A percentile compares a stretch with the other conserved stretches of the same genome.
phyloP scores from a whole-genome alignment of 1,140 invertebrate genomes.

The Eupristina koningsbergeri region DNA sequence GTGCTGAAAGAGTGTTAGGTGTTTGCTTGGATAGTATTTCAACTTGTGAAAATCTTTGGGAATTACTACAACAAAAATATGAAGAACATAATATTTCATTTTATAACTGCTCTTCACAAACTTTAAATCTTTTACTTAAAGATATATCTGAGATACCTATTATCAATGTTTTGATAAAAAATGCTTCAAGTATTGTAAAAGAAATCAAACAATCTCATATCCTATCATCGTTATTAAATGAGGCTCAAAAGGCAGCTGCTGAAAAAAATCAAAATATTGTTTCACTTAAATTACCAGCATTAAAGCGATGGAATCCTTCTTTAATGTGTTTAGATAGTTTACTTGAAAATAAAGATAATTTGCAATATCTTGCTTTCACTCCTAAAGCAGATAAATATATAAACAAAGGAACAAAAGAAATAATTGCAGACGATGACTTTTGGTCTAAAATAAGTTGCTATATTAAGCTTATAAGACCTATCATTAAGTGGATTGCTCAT shows the following conservation, averaged over 20 bases:
- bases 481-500: slow-evolving; percentile 49
- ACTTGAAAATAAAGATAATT: slow-evolving; percentile 54
- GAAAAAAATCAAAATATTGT: slow-evolving; percentile 39
- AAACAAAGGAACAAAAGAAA: slow-evolving; percentile 39
- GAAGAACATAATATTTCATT: slow-evolving; percentile 52
- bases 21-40: slow-evolving; percentile 58
- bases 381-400: slow-evolving; percentile 45
- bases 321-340: slow-evolving; percentile 55
- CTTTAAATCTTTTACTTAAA: slow-evolving; percentile 52
- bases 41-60: slow-evolving; percentile 56
- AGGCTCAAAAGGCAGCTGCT: slow-evolving; percentile 37
- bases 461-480: slow-evolving; percentile 48
- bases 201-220: slow-evolving; percentile 56
- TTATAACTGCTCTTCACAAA: slow-evolving; percentile 54
- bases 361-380: slow-evolving; percentile 55
- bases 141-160: slow-evolving; percentile 46
- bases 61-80: slow-evolving; percentile 55
- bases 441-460: slow-evolving; percentile 46
- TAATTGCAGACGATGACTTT: slow-evolving; percentile 51
- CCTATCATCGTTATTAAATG: slow-evolving; percentile 43
- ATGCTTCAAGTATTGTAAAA: slow-evolving; percentile 52
- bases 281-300: slow-evolving; percentile 53
- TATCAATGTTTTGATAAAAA: slow-evolving; percentile 51
- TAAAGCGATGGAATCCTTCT: slow-evolving; percentile 52
- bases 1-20: slow-evolving; percentile 56